Conservation (phyloP, 2,797 vertebrate genomes). For the Pempheris klunzingeri region DNA sequence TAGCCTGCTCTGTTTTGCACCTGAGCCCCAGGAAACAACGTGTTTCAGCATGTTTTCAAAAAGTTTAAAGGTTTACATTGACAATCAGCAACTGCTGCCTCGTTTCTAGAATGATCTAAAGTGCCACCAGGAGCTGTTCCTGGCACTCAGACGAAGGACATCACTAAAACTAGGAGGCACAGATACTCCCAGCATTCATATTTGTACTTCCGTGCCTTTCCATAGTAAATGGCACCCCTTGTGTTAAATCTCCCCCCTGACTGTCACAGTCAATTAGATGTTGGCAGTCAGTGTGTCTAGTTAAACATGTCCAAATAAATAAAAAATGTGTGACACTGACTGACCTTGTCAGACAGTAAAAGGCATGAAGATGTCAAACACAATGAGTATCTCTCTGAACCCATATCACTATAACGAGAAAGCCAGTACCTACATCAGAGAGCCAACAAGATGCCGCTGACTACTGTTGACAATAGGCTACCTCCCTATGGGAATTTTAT, state of each 20-base stretch:
- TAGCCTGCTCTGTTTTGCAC: constrained; percentile 36
- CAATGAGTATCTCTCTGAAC: constrained; percentile 8
- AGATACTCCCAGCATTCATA: background rate
- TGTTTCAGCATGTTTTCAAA: constrained; percentile 17
- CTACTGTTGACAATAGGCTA: background rate
- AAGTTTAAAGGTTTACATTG: constrained; percentile 17
- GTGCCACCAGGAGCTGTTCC: constrained; percentile 12
- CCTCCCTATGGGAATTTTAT: background rate
- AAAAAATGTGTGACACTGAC: background rate
- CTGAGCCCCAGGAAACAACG: constrained; percentile 31
- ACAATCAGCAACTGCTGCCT: background rate
- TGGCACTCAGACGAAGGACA: constrained; percentile 11
- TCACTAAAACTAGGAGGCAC: background rate
- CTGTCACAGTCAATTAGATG: background rate
- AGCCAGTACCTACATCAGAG: constrained; percentile 1
- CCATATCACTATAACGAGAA: background rate
- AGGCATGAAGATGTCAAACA: constrained; percentile 22
- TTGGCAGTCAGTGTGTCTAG: background rate
- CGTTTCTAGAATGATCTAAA: constrained; percentile 11
- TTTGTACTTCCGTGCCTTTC: background rate
- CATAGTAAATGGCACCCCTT: background rate
- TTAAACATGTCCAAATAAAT: background rate
- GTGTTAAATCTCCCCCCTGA: background rate
- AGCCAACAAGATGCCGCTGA: constrained; percentile 16
- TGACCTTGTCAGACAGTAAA: constrained; percentile 5